These are phyloP conservation scores for Glossophaga mutica DNA, from an alignment of 2,797 vertebrate genomes.

Conservation along the genomic window DNA sequence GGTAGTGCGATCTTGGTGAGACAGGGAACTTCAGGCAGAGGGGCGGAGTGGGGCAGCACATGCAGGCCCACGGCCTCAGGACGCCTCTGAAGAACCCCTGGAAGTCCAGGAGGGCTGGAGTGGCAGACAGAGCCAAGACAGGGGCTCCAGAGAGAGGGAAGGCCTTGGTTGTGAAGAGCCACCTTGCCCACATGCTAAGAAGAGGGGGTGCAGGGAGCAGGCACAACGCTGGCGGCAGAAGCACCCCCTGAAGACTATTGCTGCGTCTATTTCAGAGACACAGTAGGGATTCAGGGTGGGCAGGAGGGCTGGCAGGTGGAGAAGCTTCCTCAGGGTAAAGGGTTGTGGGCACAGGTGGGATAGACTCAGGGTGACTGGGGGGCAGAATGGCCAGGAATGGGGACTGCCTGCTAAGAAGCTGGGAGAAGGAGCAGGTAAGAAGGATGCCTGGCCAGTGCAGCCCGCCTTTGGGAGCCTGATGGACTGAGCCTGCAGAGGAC, in stretches of 20 bases:
- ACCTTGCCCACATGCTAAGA: background rate
- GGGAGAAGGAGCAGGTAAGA: background rate
- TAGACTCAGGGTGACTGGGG: rapidly evolving
- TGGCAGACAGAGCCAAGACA: background rate
- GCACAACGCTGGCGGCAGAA: background rate
- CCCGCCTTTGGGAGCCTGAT: background rate
- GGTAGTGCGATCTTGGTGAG: background rate
- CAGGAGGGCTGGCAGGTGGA: rapidly evolving
- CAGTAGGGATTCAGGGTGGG: background rate
- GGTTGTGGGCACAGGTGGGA: background rate
- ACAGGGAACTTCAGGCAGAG: background rate
- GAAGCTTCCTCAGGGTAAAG: rapidly evolving
- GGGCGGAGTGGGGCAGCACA: too few species aligned
- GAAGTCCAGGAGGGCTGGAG: background rate
- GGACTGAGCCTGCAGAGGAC: background rate
- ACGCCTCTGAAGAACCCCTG: background rate
- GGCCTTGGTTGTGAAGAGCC: background rate
- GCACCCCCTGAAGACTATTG: background rate
- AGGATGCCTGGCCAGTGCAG: background rate
- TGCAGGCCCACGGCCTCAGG: rapidly evolving
- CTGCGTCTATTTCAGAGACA: too few species aligned
- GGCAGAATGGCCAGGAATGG: background rate
- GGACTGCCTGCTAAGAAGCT: background rate
- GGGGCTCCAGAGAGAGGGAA: background rate
- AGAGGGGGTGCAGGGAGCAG: background rate